Evolutionary conservation across 2,888 invertebrate genomes (phyloP).

Genomic region (Eustalomyia histrio): DNA sequence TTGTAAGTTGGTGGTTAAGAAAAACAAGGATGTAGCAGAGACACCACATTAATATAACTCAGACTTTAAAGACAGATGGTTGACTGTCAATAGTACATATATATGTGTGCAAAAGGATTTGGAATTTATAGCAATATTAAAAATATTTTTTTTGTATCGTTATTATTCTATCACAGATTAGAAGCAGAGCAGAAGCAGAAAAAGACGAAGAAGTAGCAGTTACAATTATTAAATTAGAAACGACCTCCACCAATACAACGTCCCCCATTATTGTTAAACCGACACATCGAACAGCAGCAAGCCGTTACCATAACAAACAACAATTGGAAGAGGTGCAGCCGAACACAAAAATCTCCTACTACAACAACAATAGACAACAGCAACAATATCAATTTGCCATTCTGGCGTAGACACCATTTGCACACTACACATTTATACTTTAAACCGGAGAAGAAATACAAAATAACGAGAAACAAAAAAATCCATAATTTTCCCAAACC

Average conservation of each 20-base stretch:
- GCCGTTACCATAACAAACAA: slow-evolving; percentile 63
- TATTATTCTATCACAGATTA: slow-evolving; percentile 39
- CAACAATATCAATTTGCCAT: slow-evolving; percentile 26
- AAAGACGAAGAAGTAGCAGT: slow-evolving; percentile 63
- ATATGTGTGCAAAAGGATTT: too few species aligned
- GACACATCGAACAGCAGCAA: slow-evolving; percentile 60
- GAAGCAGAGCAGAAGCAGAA: slow-evolving; percentile 58
- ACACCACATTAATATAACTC: too few species aligned
- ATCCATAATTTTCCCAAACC: neutral
- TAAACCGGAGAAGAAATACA: slow-evolving; percentile 19
- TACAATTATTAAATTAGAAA: slow-evolving; percentile 50
- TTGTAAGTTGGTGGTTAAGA: too few species aligned
- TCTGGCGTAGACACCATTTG: slow-evolving; percentile 43
- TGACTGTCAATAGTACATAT: too few species aligned
- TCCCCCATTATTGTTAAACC: slow-evolving; percentile 52
- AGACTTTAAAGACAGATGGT: too few species aligned
- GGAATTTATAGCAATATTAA: neutral
- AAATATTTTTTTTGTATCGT: slow-evolving; percentile 12
- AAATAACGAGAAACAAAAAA: neutral
- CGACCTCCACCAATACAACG: slow-evolving; percentile 39
- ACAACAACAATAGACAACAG: slow-evolving; percentile 21
- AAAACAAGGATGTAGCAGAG: too few species aligned
- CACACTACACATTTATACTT: neutral
- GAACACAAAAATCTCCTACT: slow-evolving; percentile 3
- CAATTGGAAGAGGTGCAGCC: slow-evolving; percentile 33